phyloP scores from a whole-genome alignment of 2,797 vertebrate genomes.

The Scyliorhinus canicula region DNA sequence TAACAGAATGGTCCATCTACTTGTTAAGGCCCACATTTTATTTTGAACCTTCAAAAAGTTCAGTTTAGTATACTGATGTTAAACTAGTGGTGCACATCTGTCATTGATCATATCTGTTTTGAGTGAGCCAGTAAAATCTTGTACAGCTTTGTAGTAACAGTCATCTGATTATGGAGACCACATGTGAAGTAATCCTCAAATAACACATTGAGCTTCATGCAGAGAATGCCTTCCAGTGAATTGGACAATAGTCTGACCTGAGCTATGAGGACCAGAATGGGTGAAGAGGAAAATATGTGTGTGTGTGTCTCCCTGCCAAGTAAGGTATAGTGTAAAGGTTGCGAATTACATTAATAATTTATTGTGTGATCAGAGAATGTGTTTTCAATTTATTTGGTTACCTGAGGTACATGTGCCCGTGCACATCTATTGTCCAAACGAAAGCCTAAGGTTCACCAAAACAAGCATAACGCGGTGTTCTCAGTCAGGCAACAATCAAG shows the following conservation, averaged over 20 bases:
- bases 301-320: not conserved
- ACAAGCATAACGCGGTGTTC: not conserved
- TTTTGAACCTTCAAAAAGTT: not conserved
- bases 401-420: not conserved
- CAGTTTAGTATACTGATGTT: not conserved
- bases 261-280: not conserved
- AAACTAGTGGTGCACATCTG: conserved; percentile 12
- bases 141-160: conserved; percentile 32
- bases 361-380: not conserved
- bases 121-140: conserved; percentile 32
- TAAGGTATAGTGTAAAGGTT: not conserved
- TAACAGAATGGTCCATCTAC: not conserved
- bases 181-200: conserved; percentile 32
- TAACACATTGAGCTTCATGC: not conserved
- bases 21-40: not conserved
- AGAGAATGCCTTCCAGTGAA: conserved; percentile 32
- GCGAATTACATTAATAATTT: not conserved
- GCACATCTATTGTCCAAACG: not conserved
- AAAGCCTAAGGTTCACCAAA: not conserved
- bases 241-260: not conserved
- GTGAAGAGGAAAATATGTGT: not conserved
- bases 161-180: conserved; percentile 24
- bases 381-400: not conserved
- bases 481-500: not conserved
- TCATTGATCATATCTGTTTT: not conserved